phyloP scores from a whole-genome alignment of 1,140 invertebrate genomes.

The Drosophila malerkotliana region DNA sequence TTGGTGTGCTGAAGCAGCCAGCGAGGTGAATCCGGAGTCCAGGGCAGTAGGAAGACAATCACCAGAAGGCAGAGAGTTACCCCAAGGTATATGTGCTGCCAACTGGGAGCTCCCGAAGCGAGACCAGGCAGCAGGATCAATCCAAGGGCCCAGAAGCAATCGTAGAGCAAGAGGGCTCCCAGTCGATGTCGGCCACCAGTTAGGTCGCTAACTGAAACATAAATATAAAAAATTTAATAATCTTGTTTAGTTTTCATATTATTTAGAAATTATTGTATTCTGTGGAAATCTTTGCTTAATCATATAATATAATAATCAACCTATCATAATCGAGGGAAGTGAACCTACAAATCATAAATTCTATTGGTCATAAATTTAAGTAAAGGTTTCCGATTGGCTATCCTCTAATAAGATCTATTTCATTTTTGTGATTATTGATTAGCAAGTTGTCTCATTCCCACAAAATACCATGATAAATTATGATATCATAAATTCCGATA shows the following conservation, averaged over 20 bases:
- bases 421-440: not conserved
- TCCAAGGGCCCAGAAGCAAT: slow-evolving; percentile 83
- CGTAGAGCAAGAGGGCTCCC: slow-evolving; percentile 76
- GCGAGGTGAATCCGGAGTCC: slow-evolving; percentile 83
- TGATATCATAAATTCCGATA: not conserved
- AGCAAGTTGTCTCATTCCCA: not conserved
- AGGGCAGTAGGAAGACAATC: slow-evolving; percentile 78
- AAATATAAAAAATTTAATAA: not conserved
- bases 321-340: not conserved
- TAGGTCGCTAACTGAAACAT: slow-evolving; percentile 75
- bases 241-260: not conserved
- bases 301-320: not conserved
- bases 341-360: not conserved
- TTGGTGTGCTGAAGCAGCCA: slow-evolving; percentile 75
- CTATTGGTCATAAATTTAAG: not conserved
- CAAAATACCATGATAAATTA: not conserved
- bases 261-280: too few species aligned
- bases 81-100: slow-evolving; percentile 81
- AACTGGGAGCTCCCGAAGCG: slow-evolving; percentile 73
- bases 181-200: slow-evolving; percentile 70
- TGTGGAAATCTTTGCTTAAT: too few species aligned
- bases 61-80: slow-evolving; percentile 77
- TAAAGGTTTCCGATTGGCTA: not conserved
- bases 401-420: not conserved
- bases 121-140: slow-evolving; percentile 80